phyloP scores from a whole-genome alignment of 2,113 vertebrate species.

The Herpailurus yagouaroundi region DNA sequence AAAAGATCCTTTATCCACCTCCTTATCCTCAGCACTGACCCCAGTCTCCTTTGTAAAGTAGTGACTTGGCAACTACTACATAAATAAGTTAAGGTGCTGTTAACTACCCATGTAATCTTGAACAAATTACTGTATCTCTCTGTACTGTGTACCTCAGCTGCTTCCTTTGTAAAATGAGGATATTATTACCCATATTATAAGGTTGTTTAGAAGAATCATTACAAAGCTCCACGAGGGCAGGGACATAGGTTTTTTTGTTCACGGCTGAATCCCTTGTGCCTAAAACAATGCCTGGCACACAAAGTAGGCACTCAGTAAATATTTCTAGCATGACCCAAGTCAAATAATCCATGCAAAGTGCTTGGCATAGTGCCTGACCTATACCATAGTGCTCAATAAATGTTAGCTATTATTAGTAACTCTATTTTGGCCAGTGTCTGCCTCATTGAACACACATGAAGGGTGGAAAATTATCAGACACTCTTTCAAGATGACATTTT shows the following conservation, averaged over 20 bases:
- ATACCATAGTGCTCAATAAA: background rate
- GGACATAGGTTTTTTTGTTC: background rate
- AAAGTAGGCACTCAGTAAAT: background rate
- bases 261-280: background rate
- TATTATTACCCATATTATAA: background rate
- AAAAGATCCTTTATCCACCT: background rate
- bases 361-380: background rate
- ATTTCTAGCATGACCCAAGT: background rate
- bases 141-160: background rate
- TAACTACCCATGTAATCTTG: background rate
- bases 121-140: conserved; percentile 2
- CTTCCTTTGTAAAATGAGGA: background rate
- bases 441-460: background rate
- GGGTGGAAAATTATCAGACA: background rate
- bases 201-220: background rate
- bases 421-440: background rate
- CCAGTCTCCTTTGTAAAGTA: background rate
- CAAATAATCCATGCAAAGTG: background rate
- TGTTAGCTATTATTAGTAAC: conserved; percentile 24
- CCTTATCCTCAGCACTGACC: background rate
- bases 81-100: background rate
- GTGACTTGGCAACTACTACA: background rate
- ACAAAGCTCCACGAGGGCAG: background rate
- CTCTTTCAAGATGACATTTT: conserved; percentile 43
- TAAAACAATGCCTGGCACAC: background rate